phyloP scores from a whole-genome alignment of 2,888 invertebrate species.

The Machimus atricapillus region DNA sequence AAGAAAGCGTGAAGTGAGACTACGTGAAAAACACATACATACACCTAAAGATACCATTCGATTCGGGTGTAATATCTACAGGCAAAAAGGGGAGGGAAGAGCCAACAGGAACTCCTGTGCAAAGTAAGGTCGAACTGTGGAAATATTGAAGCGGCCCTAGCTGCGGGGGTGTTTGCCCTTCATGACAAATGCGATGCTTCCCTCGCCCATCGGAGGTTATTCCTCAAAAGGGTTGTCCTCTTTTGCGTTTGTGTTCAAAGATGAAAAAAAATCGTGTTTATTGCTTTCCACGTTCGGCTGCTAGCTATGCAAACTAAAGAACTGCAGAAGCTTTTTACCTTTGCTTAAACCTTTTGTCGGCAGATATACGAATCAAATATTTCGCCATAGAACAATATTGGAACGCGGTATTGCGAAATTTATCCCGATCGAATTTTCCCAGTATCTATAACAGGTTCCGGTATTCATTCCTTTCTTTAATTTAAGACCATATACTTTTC shows the following conservation, averaged over 20 bases:
- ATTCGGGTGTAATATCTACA: background rate
- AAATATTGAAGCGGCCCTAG: conserved; percentile 42
- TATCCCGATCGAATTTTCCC: background rate
- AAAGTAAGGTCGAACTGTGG: background rate
- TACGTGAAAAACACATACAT: background rate
- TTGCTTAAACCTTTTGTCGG: background rate
- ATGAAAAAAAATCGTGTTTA: conserved; percentile 37
- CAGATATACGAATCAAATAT: conserved; percentile 14
- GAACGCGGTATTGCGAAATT: background rate
- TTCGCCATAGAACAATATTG: background rate
- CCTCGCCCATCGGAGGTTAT: background rate
- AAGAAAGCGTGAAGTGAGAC: conserved; percentile 48
- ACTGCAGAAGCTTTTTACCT: conserved; percentile 1
- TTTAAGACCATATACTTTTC: background rate
- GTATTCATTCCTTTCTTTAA: background rate
- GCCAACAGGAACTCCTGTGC: background rate
- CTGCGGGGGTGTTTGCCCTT: conserved; percentile 41
- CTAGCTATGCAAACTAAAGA: conserved; percentile 13
- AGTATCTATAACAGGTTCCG: background rate
- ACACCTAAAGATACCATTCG: background rate
- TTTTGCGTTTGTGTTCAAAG: background rate
- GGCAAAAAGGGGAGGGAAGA: background rate
- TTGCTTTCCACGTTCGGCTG: background rate
- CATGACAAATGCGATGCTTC: conserved; percentile 45
- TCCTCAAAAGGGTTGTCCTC: background rate